Evolutionary conservation across 2,888 invertebrate species (phyloP).

Genomic region (Athetis lepigone): DNA sequence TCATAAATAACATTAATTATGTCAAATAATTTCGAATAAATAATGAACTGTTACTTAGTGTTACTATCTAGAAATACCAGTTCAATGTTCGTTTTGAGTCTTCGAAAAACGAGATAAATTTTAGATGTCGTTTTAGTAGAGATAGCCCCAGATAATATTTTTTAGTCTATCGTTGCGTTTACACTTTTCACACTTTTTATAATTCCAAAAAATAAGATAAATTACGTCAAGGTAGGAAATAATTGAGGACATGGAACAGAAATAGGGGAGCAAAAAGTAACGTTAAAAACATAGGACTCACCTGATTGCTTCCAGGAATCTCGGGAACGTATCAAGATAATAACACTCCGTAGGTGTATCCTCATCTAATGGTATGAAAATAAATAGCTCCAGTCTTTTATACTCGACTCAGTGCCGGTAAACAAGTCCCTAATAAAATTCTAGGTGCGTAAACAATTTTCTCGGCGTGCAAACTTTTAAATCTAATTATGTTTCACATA

Average conservation of each 20-base stretch:
- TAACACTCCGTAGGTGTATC: constrained; percentile 46
- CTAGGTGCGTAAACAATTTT: constrained; percentile 61
- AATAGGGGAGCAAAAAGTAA: not conserved
- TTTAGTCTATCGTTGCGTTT: not conserved
- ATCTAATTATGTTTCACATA: constrained; percentile 43
- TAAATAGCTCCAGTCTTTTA: constrained; percentile 64
- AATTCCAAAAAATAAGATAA: too few relatives aligned
- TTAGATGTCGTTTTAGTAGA: too few relatives aligned
- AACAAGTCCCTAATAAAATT: constrained; percentile 61
- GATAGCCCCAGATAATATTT: too few relatives aligned
- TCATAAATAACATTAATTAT: too few relatives aligned
- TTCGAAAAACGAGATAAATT: not conserved
- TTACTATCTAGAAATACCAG: too few relatives aligned
- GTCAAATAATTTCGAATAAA: too few relatives aligned
- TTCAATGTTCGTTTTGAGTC: too few relatives aligned
- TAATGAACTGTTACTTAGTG: too few relatives aligned
- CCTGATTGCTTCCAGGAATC: constrained; percentile 29
- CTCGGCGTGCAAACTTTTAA: constrained; percentile 46
- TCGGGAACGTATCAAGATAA: constrained; percentile 38
- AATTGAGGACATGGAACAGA: not conserved
- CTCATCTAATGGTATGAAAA: constrained; percentile 58
- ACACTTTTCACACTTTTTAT: not conserved
- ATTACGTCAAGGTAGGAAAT: too few relatives aligned
- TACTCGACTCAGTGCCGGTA: constrained; percentile 53
- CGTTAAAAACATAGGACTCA: constrained; percentile 39